A percentile compares a stretch with the other conserved stretches of the same genome.
These are phyloP conservation scores for Hyposoter didymator DNA, from an alignment of 2,888 invertebrate species.

Conservation along the genomic window DNA sequence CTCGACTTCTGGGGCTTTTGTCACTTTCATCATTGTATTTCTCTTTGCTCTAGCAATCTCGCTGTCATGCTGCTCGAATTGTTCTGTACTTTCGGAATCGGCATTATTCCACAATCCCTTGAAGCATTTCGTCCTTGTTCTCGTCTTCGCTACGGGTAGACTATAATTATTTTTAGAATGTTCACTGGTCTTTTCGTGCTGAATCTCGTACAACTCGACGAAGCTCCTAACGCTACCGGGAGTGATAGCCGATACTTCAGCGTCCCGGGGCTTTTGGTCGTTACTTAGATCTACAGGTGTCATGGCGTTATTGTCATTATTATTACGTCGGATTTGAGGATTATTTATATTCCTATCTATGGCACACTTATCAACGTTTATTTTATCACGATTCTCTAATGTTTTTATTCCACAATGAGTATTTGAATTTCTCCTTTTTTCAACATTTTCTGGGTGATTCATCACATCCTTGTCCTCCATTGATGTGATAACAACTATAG, in stretches of 20 bases:
- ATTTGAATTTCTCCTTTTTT: slow-evolving; percentile 37
- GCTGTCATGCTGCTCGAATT: slow-evolving; percentile 16
- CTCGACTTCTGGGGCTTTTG: slow-evolving; percentile 18
- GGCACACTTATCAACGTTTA: slow-evolving; percentile 79
- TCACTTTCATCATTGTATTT: neutral
- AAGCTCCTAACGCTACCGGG: slow-evolving; percentile 82
- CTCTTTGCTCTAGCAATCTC: neutral
- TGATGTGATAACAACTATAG: slow-evolving; percentile 34
- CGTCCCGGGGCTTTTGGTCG: slow-evolving; percentile 79
- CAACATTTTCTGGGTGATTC: slow-evolving; percentile 29
- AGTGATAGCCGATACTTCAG: slow-evolving; percentile 72
- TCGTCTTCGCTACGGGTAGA: slow-evolving; percentile 54
- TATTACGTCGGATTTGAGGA: slow-evolving; percentile 74
- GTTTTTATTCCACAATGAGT: slow-evolving; percentile 4
- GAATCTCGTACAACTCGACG: slow-evolving; percentile 81
- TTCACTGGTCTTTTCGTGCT: slow-evolving; percentile 72
- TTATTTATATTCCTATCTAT: slow-evolving; percentile 76
- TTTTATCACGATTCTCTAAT: slow-evolving; percentile 50
- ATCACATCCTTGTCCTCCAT: slow-evolving; percentile 20
- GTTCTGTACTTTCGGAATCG: slow-evolving; percentile 22
- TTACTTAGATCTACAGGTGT: slow-evolving; percentile 81
- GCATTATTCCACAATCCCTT: slow-evolving; percentile 53
- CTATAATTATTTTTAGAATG: slow-evolving; percentile 76
- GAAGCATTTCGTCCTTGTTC: slow-evolving; percentile 53
- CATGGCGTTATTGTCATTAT: slow-evolving; percentile 82